Base-by-base conservation (phyloP, 2,797 vertebrate species). In the Halcyon leucocephala region DNA sequence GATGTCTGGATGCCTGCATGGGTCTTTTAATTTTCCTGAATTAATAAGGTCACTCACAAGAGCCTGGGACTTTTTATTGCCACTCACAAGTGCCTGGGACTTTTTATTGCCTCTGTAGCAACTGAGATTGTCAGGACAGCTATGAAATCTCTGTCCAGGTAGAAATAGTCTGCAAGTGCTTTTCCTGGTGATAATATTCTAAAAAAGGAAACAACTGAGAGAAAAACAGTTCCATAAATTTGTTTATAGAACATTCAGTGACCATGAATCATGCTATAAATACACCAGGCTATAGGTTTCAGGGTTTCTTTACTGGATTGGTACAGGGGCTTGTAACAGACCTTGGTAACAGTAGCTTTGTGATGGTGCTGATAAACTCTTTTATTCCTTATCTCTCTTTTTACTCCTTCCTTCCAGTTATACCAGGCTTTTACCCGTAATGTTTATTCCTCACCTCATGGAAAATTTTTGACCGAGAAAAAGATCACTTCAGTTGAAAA, bases 161-260 rank as follows among this genome's bases (percentile, higher is more conserved):
- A 92, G 94, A 69, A 84, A 54, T 11, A 90, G 69, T n/a, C 90
- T 49, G 60, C 62, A 48, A 90, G 65, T 41, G 70, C 70, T 95
- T 83, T 86, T 93, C 66, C 85, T 14, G 67, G 78, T 71, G 90
- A 86, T 89, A 86, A 70, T 28, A 44, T 31, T 82, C 90, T 96
- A 95, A 93, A 97, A 96, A 96, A 93, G 93, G 95, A 97, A 96
- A 91, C 89, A 26, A 69, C 83, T 29, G 42, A 95, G 96, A 97
- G 96, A 97, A 98, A 96, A 95, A 97, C 97, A 97, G 91, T 96
- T 96, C 96, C 92, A 97, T 98, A 97, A 97, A 97, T 97, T 88
- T 98, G 97, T 97, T 97, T 97, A 96, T 96, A 96, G 97, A 94
- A 92, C 96, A 96, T 79, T 49, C 95, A 97, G 94, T 97, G 96